Percentiles rank a stretch among this genome's conserved stretches.
Conservation (phyloP, 2,888 invertebrate genomes). For the Resseliella maxima region DNA sequence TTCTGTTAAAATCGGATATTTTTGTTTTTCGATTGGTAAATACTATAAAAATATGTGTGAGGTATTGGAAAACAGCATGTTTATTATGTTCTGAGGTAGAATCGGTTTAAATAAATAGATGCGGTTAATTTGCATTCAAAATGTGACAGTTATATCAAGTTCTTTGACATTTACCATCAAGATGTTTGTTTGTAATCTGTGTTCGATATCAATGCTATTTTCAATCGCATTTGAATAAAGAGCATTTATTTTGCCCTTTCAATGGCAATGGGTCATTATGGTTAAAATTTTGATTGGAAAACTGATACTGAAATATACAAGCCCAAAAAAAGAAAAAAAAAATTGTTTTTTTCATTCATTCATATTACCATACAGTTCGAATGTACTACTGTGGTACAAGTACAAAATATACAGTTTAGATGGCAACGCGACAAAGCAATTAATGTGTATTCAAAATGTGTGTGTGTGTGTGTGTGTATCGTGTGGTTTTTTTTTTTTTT, state of each 20-base stretch:
- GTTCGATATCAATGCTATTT: background rate
- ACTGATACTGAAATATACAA: background rate
- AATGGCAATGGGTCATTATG: background rate
- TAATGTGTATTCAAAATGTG: conserved; percentile 17
- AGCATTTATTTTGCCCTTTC: background rate
- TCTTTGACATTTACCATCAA: too few species aligned
- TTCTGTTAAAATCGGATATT: background rate
- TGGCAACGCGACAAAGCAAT: conserved; percentile 40
- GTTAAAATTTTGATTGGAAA: conserved; percentile 7
- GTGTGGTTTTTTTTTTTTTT: background rate
- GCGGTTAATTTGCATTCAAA: background rate
- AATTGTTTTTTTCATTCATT: too few species aligned
- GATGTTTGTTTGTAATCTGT: background rate
- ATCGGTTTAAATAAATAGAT: conserved; percentile 46
- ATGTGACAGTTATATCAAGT: background rate
- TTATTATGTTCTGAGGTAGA: background rate
- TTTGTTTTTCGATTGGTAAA: background rate
- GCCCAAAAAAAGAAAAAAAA: background rate
- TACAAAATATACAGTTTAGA: too few species aligned
- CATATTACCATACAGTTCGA: background rate
- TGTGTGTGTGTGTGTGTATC: too few species aligned
- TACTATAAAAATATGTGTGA: background rate
- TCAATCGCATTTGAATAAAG: background rate
- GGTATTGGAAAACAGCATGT: background rate
- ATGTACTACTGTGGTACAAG: too few species aligned